phyloP scores from a whole-genome alignment of 2,797 vertebrate species.

The Gymnothorax reevesii region DNA sequence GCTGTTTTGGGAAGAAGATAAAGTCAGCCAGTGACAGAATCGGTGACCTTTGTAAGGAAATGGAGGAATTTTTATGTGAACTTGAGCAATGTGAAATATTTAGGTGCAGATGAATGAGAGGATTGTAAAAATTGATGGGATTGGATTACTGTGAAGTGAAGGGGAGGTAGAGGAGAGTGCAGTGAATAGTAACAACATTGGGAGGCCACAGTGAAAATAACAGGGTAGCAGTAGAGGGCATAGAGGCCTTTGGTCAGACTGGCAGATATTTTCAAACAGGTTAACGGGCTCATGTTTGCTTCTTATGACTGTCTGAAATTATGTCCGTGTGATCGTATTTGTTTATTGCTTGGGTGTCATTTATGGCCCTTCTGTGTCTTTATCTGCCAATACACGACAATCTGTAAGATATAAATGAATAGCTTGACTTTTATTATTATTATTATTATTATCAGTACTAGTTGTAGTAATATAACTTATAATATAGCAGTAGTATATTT shows the following conservation, averaged over 20 bases:
- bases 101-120: conserved; percentile 56
- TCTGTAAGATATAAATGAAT: not conserved
- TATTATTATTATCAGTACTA: not conserved
- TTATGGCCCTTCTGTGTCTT: not conserved
- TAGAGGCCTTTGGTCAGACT: conserved; percentile 31
- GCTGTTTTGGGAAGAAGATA: conserved; percentile 53
- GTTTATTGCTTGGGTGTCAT: not conserved
- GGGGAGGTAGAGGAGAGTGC: conserved; percentile 46
- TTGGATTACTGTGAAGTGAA: conserved; percentile 59
- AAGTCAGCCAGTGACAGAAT: conserved; percentile 44
- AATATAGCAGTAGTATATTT: not conserved
- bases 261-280: not conserved
- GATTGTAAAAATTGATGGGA: conserved; percentile 63
- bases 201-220: conserved; percentile 54
- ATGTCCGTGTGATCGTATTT: conserved; percentile 35
- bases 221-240: conserved; percentile 41
- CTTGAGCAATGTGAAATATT: conserved; percentile 60
- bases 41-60: conserved; percentile 45
- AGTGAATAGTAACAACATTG: conserved; percentile 59
- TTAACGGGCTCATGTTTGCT: conserved; percentile 42
- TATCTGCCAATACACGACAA: not conserved
- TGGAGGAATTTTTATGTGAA: conserved; percentile 47
- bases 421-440: not conserved
- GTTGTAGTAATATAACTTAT: not conserved
- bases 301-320: conserved; percentile 33